These are phyloP conservation scores for Pomatorhinus ruficollis DNA, from an alignment of 2,113 vertebrate species.

Conservation along the genomic window DNA sequence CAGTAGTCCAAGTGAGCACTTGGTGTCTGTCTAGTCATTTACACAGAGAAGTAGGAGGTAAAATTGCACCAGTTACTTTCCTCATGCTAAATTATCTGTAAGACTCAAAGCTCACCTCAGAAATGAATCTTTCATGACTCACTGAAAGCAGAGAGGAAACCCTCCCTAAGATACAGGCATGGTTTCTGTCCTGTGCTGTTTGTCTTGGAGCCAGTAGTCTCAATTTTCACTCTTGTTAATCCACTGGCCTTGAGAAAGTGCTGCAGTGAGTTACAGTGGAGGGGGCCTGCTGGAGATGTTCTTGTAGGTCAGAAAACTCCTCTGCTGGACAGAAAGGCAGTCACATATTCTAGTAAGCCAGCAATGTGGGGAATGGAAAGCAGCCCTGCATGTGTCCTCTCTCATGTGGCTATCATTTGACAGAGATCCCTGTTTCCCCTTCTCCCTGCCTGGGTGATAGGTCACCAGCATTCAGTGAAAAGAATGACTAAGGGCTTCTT, in stretches of 20 bases:
- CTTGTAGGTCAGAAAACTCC: background rate
- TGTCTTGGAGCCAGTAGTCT: conserved; percentile 26
- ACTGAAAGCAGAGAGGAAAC: conserved; percentile 39
- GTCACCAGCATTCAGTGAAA: background rate
- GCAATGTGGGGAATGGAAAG: background rate
- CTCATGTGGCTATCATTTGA: background rate
- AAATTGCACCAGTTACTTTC: background rate
- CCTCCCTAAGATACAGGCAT: background rate
- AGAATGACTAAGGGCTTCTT: conserved; percentile 23
- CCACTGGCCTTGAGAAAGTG: background rate
- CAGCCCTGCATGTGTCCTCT: background rate
- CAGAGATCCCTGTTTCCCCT: background rate
- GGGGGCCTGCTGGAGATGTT: background rate
- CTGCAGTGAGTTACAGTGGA: background rate
- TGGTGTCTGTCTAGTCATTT: background rate
- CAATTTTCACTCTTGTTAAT: background rate
- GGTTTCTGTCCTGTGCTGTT: background rate
- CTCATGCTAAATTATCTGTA: background rate
- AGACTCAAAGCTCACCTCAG: conserved; percentile 16
- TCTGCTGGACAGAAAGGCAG: background rate
- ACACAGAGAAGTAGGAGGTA: background rate
- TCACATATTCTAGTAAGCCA: background rate
- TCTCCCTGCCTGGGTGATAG: background rate
- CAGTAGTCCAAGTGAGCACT: background rate
- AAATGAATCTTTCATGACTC: conserved; percentile 43